Conservation (phyloP, 2,113 vertebrate genomes). For the Fregetta grallaria region DNA sequence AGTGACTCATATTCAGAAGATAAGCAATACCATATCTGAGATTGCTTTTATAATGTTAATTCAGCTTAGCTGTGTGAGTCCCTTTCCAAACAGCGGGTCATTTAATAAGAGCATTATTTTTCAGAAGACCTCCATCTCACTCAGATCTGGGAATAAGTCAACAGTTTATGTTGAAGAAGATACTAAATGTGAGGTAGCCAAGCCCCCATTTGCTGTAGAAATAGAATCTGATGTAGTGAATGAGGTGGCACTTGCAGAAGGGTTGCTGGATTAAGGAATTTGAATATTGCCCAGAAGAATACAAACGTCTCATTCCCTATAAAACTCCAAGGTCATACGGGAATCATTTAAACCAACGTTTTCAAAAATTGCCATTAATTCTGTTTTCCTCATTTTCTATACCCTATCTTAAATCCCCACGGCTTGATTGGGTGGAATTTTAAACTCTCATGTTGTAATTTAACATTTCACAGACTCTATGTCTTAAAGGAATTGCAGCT, state of each 20-base stretch:
- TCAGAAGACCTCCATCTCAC: background rate
- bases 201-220: background rate
- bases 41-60: constrained; percentile 11
- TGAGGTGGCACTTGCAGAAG: background rate
- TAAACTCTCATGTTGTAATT: background rate
- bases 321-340: background rate
- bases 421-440: background rate
- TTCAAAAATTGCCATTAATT: background rate
- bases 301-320: background rate
- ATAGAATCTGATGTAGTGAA: background rate
- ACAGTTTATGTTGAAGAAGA: background rate
- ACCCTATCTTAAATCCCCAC: background rate
- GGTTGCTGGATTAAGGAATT: background rate
- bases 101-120: background rate
- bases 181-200: background rate
- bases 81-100: background rate
- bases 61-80: background rate
- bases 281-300: background rate
- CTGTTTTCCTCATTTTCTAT: background rate
- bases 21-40: background rate
- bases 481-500: background rate
- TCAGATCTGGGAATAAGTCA: background rate
- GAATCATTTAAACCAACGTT: background rate
- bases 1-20: background rate
- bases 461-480: background rate